Base-by-base conservation (phyloP, 2,113 vertebrate genomes). In the Bujurquina vittata region DNA sequence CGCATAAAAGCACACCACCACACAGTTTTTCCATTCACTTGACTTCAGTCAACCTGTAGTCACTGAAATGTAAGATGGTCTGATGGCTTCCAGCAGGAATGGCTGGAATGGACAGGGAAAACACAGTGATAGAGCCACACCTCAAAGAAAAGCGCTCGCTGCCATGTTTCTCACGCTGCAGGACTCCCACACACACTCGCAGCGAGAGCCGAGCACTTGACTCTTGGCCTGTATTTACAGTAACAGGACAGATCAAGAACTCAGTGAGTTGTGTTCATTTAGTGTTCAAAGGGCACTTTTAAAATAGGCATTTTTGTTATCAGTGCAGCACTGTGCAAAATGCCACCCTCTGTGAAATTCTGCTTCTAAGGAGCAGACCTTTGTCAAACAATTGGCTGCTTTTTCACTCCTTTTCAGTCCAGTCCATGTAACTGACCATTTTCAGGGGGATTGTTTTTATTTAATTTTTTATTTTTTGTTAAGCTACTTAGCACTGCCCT, bases 51-150 rank as follows among this genome's bases (percentile, higher is more conserved):
- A 26, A 46, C 57, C 55, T 40, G 0, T 29, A 7, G 20, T 52
- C 20, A 12, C 31, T 84, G 81, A 87, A 91, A 78, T 60, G 61
- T 77, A 52, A 74, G 58, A 83, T 4, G 65, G 81, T 90, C 90
- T 79, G 81, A 77, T 75, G 78, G 78, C 75, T 89, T 89, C 76
- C 82, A 80, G 58, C 56, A 91, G 83, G 91, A 93, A 94, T 92
- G 92, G 87, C 69, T 83, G 92, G 94, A 93, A 94, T 95, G 91
- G 84, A 86, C 33, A 90, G 84, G 87, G 87, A 92, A 93, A 92
- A 94, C 88, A 94, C 62, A 22, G 58, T 59, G 84, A 88, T 76
- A 74, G 46, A 72, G 77, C 91, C 92, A 89, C 90, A 90, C 91
- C 93, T 93, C 78, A 79, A 89, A 91, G 80, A 89, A 92, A 92